Conservation (phyloP, 2,888 invertebrate genomes). For the Drosophila nr. perissopoda region DNA sequence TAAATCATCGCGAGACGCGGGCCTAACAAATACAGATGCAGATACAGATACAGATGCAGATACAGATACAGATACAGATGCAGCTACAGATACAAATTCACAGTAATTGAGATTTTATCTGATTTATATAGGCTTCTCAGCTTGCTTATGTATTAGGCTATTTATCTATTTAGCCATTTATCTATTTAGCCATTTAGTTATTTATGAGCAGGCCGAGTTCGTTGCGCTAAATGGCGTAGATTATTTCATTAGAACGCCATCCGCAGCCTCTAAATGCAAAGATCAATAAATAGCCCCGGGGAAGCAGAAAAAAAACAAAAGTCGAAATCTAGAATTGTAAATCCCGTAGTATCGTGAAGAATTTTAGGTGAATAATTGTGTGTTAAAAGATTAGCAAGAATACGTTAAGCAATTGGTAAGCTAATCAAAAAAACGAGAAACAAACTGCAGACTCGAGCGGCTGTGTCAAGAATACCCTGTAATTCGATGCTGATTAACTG, state of each 20-base stretch:
- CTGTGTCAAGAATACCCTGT: neutral
- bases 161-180: neutral
- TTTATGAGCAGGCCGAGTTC: slow-evolving; percentile 38
- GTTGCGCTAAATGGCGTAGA: slow-evolving; percentile 29
- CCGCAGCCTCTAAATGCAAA: slow-evolving; percentile 50
- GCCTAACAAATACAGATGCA: neutral
- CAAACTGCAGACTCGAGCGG: neutral
- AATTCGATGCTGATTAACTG: neutral
- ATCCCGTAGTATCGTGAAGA: neutral
- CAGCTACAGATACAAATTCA: slow-evolving; percentile 28
- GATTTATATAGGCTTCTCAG: slow-evolving; percentile 13
- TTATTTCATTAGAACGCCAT: slow-evolving; percentile 56
- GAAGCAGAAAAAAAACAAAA: neutral
- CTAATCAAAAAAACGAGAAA: neutral
- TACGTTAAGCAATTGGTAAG: neutral
- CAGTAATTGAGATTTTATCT: slow-evolving; percentile 31
- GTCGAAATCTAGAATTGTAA: neutral
- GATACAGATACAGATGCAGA: neutral
- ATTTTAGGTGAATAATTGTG: neutral
- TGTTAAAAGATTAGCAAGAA: neutral
- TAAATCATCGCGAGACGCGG: neutral
- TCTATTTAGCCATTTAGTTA: slow-evolving; percentile 12
- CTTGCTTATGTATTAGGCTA: neutral
- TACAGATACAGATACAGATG: neutral
- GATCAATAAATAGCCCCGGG: slow-evolving; percentile 40